phyloP scores from a whole-genome alignment of 2,113 vertebrate genomes.

The Arizona elegans region DNA sequence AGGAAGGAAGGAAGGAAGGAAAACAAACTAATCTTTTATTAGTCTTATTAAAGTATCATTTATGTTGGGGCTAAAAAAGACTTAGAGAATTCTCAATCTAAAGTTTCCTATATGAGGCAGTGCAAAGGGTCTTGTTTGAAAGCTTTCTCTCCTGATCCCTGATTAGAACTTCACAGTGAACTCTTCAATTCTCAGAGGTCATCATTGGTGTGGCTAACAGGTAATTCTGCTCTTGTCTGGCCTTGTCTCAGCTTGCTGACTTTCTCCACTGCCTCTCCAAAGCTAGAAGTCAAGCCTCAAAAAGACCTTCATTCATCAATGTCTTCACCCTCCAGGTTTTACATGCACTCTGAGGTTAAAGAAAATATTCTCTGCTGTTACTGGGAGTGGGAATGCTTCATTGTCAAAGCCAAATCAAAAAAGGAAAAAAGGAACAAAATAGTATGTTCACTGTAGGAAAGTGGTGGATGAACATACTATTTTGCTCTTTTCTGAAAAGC shows the following conservation, averaged over 20 bases:
- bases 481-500: constrained; percentile 28
- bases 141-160: constrained; percentile 36
- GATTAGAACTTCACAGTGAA: constrained; percentile 20
- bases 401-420: constrained; percentile 39
- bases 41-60: background rate
- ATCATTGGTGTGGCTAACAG: constrained; percentile 17
- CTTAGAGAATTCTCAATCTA: background rate
- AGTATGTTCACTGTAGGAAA: constrained; percentile 31
- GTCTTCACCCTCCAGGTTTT: constrained; percentile 44
- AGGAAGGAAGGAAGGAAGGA: background rate
- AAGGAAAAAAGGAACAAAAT: background rate
- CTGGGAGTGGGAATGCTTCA: constrained; percentile 35
- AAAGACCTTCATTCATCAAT: constrained; percentile 60
- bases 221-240: constrained; percentile 33
- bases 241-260: constrained; percentile 31
- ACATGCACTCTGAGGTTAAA: constrained; percentile 45
- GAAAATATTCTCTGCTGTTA: constrained; percentile 57
- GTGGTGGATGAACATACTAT: constrained; percentile 12
- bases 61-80: constrained; percentile 12
- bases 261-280: constrained; percentile 47
- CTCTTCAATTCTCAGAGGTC: constrained; percentile 31
- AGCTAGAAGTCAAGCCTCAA: constrained; percentile 53
- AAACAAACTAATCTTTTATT: background rate
- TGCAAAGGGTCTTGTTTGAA: constrained; percentile 1
- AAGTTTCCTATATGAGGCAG: background rate